phyloP scores from a whole-genome alignment of 2,797 vertebrate genomes.

The Fistularia tabacaria region DNA sequence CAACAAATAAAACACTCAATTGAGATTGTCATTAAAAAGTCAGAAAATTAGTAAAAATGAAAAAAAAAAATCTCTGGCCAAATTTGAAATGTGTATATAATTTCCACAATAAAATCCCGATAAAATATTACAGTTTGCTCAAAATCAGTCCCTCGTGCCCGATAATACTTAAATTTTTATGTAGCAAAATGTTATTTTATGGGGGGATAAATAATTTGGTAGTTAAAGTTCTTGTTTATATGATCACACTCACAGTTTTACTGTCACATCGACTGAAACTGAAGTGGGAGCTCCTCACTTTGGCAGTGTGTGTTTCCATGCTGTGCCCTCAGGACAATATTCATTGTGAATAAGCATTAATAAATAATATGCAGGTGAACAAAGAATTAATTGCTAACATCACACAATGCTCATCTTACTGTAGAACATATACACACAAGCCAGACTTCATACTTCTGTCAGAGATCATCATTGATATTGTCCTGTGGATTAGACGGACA shows the following conservation, averaged over 20 bases:
- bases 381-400: constrained; percentile 29
- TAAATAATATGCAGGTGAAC: constrained; percentile 57
- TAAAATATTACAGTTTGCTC: too few relatives aligned
- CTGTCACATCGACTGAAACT: not conserved
- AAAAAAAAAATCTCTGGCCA: not conserved
- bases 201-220: too few relatives aligned
- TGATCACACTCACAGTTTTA: not conserved
- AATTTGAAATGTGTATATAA: not conserved
- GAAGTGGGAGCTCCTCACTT: constrained; percentile 51
- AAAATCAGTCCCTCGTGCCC: too few relatives aligned
- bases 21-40: too few relatives aligned
- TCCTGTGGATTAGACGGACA: constrained; percentile 39
- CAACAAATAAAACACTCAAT: too few relatives aligned
- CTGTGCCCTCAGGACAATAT: constrained; percentile 48
- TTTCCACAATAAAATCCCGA: not conserved
- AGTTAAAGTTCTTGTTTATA: not conserved
- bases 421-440: constrained; percentile 16
- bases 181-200: too few relatives aligned
- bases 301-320: constrained; percentile 50
- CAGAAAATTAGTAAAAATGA: too few relatives aligned
- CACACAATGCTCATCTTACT: constrained; percentile 37
- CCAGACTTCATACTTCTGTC: constrained; percentile 14
- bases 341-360: constrained; percentile 38
- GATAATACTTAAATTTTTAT: too few relatives aligned
- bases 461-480: constrained; percentile 55